These are phyloP conservation scores for Catostylus mosaicus DNA, from an alignment of 30 jellyfish, hydroid and myxozoan genomes.

Conservation along the genomic window DNA sequence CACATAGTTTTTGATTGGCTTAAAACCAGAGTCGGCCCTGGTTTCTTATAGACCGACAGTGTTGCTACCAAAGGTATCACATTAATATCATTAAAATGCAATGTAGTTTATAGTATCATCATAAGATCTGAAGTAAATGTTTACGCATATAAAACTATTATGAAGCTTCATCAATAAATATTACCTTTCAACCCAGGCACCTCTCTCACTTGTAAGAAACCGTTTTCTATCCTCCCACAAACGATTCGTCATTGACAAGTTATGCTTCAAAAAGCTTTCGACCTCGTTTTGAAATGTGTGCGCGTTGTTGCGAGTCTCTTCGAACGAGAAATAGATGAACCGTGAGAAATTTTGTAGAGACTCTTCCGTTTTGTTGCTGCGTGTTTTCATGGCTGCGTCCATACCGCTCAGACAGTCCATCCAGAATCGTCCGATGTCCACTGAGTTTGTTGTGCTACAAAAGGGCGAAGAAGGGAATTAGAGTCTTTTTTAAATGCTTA, in stretches of 20 bases:
- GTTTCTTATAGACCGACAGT: too few species aligned
- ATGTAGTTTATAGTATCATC: too few species aligned
- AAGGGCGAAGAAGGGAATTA: background rate
- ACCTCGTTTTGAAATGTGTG: conserved; percentile 37
- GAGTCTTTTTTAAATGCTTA: too few species aligned
- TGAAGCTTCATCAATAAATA: background rate
- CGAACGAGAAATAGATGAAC: conserved; percentile 60
- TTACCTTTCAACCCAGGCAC: conserved; percentile 89
- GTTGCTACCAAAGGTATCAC: too few species aligned
- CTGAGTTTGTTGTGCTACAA: conserved; percentile 45
- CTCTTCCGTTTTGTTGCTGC: conserved; percentile 52
- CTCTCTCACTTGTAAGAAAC: conserved; percentile 82
- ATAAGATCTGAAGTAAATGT: too few species aligned
- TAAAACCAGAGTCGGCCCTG: too few species aligned
- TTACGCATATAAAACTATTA: too few species aligned
- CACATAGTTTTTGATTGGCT: too few species aligned
- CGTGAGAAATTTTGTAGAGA: conserved; percentile 80
- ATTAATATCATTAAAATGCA: too few species aligned
- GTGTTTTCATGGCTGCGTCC: conserved; percentile 64
- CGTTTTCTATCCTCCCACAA: conserved; percentile 84
- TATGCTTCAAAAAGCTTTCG: conserved; percentile 50
- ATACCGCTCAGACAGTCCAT: conserved; percentile 82
- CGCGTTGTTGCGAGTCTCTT: conserved; percentile 70
- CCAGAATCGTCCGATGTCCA: conserved; percentile 85
- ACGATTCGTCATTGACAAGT: conserved; percentile 62